Base-by-base conservation (phyloP, 1,140 invertebrate species). In the Oscheius sp. region DNA sequence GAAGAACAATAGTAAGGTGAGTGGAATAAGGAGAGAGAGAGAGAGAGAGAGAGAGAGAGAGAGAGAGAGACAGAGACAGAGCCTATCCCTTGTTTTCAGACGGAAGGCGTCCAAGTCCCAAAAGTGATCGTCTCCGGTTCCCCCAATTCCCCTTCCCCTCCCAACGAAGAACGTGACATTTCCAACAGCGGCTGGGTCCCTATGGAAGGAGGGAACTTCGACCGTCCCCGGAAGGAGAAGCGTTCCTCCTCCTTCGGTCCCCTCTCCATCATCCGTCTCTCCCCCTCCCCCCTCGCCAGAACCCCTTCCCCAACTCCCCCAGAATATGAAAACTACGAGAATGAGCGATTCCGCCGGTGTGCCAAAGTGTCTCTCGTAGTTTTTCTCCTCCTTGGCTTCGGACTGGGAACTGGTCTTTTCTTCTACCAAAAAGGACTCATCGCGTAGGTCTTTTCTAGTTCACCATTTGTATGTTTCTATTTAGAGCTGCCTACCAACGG, bases 381-480 rank as follows among this genome's bases (percentile, higher is more conserved):
- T 1, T 75, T 83, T 29, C 29, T 83, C 26, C 75, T 84, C 7
- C 73, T 84, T 20, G 76, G 79, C 63, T 69, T 75, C 34, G 82
- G 80, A 18, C 76, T 81, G 15, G 77, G 82, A 61, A 81, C 80
- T 13, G 79, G 80, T 36, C 75, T 84, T 38, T 82, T 79, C 69
- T 75, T 84, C 18, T 84, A 84, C 77, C 80, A 78, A 63, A 80
- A 82, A 28, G 76, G 69, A 75, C 77, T 62, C 76, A 81, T 74
- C 79, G 74, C 76, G 80, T 84, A 68, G 58, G 68, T 76, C 4
- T 26, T 13, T 35, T 67, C 32, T 29, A n/a, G 4, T 18, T 38
- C 13, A n/a, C 20, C n/a, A 15, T 71, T 35, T 35, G 32, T 70
- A 38, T 34, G 15, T 31, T 29, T n/a, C 15, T 63, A 59, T 46